These are phyloP conservation scores for Henricia sp. DNA, from an alignment of 53 echinoderm and acorn worm genomes.

Conservation along the genomic window DNA sequence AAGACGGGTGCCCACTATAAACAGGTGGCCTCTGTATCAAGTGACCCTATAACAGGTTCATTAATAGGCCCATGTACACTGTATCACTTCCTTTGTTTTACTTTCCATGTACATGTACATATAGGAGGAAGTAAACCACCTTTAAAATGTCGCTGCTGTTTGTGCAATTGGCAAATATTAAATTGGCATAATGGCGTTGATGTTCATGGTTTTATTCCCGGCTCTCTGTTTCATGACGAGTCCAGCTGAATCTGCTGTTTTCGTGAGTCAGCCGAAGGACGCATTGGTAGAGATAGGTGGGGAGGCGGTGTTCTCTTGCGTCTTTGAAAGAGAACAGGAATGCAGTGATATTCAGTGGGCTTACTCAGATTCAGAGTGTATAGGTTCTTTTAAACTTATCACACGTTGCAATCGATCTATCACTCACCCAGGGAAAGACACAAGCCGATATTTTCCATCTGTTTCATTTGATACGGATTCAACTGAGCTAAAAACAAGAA, in stretches of 20 bases:
- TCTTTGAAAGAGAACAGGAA: neutral
- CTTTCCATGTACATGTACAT: too few relatives aligned
- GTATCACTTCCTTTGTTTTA: too few relatives aligned
- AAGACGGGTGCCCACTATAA: too few relatives aligned
- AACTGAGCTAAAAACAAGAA: neutral
- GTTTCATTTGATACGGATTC: neutral
- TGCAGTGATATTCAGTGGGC: neutral
- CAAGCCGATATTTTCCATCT: neutral
- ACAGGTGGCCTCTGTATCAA: too few relatives aligned
- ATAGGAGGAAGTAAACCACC: too few relatives aligned
- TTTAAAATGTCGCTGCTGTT: too few relatives aligned
- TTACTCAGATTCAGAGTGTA: conserved; percentile 17
- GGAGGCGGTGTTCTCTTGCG: conserved; percentile 16
- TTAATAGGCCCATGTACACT: too few relatives aligned
- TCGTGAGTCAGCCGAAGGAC: neutral
- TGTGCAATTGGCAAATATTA: neutral
- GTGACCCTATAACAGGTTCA: too few relatives aligned
- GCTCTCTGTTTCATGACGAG: too few relatives aligned
- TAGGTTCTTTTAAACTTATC: neutral
- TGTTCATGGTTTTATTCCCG: neutral
- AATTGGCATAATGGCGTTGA: neutral
- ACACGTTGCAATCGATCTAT: neutral
- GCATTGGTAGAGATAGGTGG: neutral
- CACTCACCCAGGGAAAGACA: neutral
- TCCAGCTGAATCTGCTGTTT: neutral